A percentile compares a stretch with the other conserved stretches of the same genome.
Conservation (phyloP, 1,140 invertebrate species). For the Caerostris darwini region DNA sequence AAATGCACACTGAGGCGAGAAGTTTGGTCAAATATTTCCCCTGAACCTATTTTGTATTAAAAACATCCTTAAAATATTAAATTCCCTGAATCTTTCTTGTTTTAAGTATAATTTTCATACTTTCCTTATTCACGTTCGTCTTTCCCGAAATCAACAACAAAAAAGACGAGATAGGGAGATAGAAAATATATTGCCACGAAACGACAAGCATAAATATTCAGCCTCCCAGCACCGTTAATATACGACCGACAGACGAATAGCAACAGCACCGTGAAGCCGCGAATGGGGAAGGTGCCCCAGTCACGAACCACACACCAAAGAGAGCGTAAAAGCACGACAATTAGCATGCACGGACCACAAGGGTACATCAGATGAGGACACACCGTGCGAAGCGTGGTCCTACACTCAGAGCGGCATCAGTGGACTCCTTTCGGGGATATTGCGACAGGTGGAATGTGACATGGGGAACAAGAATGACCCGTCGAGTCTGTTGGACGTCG, state of each 20-base stretch:
- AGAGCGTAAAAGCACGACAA: neutral
- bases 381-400: neutral
- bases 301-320: neutral
- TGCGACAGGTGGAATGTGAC: neutral
- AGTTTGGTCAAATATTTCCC: no score
- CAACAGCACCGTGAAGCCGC: neutral
- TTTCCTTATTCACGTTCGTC: no score
- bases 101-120: no score
- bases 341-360: neutral
- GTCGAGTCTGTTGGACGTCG: neutral
- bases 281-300: neutral
- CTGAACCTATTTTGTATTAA: no score
- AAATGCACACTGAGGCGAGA: no score
- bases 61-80: no score
- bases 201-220: neutral
- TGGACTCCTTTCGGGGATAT: neutral
- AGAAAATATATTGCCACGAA: neutral
- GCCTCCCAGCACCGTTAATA: neutral
- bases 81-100: no score
- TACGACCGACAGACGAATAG: neutral
- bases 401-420: neutral
- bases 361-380: neutral
- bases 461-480: neutral
- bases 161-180: no score
- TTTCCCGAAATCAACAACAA: no score